A percentile compares a stretch with the other conserved stretches of the same genome.
phyloP scores from a whole-genome alignment of 2,113 vertebrate genomes.

The Raja brachyura region DNA sequence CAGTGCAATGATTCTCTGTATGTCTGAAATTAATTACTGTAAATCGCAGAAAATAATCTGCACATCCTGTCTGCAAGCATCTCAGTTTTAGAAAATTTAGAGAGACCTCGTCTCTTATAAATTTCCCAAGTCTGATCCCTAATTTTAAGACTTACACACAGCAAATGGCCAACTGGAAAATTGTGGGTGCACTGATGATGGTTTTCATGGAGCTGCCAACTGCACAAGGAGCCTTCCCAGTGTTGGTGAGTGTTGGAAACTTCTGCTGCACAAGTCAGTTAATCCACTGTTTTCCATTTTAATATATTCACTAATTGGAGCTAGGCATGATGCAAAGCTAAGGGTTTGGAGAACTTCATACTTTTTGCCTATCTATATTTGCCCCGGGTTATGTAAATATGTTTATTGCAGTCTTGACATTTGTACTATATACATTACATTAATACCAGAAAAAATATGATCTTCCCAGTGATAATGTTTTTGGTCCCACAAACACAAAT shows the following conservation, averaged over 20 bases:
- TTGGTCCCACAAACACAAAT: neutral
- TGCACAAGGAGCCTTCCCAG: neutral
- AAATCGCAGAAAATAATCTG: neutral
- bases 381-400: neutral
- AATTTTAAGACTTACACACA: neutral
- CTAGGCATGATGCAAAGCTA: neutral
- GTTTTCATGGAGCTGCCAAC: neutral
- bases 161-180: neutral
- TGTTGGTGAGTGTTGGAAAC: neutral
- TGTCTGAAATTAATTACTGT: neutral
- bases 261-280: neutral
- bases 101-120: neutral
- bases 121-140: neutral
- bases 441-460: neutral
- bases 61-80: neutral
- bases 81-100: neutral
- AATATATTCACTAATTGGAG: neutral
- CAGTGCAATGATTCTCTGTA: neutral
- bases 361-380: neutral
- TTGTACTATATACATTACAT: neutral
- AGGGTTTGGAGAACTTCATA: neutral
- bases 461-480: neutral
- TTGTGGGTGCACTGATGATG: neutral
- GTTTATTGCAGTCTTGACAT: conserved; percentile 3
- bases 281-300: neutral